phyloP scores from a whole-genome alignment of 2,888 invertebrate genomes.

The Crematogaster levior region DNA sequence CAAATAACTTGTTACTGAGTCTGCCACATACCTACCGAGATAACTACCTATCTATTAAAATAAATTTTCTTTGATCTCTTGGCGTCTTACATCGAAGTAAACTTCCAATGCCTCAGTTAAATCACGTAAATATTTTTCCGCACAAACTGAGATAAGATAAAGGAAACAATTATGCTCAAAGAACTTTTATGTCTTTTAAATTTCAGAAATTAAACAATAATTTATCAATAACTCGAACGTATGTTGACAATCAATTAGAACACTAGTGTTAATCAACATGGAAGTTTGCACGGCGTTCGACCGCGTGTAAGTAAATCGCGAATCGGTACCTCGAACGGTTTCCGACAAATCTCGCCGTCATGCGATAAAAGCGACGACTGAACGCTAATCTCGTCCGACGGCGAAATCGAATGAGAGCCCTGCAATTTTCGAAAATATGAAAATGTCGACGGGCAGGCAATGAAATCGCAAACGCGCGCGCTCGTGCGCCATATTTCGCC shows the following conservation, averaged over 20 bases:
- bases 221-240: background rate
- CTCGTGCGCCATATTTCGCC: constrained; percentile 53
- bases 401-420: constrained; percentile 47
- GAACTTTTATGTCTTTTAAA: background rate
- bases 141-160: background rate
- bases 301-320: background rate
- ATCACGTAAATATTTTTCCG: background rate
- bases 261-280: background rate
- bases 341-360: constrained; percentile 36
- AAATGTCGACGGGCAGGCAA: constrained; percentile 44
- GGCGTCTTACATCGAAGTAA: background rate
- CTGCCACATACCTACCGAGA: background rate
- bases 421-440: constrained; percentile 53
- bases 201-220: background rate
- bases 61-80: background rate
- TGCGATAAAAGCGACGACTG: constrained; percentile 35
- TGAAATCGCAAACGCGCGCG: constrained; percentile 39
- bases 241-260: too few species aligned
- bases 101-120: background rate
- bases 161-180: background rate
- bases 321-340: constrained; percentile 24
- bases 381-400: constrained; percentile 44
- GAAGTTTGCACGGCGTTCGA: background rate
- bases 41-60: background rate
- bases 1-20: background rate